These are phyloP conservation scores for Nephotettix cincticeps DNA, from an alignment of 1,140 invertebrate genomes.

Conservation along the genomic window DNA sequence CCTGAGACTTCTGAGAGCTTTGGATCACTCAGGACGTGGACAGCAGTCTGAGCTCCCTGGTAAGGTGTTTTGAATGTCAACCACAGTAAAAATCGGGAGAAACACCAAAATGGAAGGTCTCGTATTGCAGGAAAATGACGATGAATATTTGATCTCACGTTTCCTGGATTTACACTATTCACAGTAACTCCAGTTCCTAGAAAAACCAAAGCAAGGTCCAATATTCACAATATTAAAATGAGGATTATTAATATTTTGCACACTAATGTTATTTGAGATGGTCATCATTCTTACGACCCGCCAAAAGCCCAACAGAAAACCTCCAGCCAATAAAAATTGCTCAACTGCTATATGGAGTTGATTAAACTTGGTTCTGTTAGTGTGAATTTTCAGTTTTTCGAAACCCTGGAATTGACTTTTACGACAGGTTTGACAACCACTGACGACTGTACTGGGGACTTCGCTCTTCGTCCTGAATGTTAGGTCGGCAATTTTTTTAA, in stretches of 20 bases:
- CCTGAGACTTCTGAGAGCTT: background rate
- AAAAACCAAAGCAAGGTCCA: background rate
- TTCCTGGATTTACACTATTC: conserved; percentile 48
- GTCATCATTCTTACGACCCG: too few species aligned
- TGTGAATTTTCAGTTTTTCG: too few species aligned
- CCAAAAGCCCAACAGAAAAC: too few species aligned
- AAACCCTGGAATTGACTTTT: too few species aligned
- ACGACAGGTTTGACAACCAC: too few species aligned
- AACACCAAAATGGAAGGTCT: conserved; percentile 31
- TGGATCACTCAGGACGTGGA: conserved; percentile 50
- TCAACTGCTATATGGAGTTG: too few species aligned
- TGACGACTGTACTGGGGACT: too few species aligned
- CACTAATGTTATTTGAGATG: background rate
- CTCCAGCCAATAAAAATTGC: too few species aligned
- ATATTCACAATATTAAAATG: background rate
- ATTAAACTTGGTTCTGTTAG: too few species aligned
- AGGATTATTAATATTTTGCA: background rate
- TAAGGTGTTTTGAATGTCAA: conserved; percentile 37
- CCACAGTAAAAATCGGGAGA: background rate
- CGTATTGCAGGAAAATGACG: conserved; percentile 44
- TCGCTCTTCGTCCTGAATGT: too few species aligned
- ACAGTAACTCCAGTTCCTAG: conserved; percentile 34
- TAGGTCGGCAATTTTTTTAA: too few species aligned
- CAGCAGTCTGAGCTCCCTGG: conserved; percentile 70
- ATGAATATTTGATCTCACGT: conserved; percentile 46